These are phyloP conservation scores for Cerceris ruficornis DNA, from an alignment of 2,888 invertebrate species.

Conservation along the genomic window DNA sequence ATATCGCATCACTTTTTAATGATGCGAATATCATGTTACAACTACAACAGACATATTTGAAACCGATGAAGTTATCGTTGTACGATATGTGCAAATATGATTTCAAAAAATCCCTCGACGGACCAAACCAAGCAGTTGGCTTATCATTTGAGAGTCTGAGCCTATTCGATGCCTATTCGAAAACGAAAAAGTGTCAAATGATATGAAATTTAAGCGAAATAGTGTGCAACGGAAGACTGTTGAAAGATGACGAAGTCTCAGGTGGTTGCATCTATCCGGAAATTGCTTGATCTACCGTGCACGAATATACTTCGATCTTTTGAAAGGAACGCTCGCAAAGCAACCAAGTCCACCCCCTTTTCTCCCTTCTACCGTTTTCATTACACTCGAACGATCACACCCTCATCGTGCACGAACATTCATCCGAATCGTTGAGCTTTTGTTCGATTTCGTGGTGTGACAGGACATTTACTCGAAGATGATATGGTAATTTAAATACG, in stretches of 20 bases:
- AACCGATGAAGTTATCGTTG: no score
- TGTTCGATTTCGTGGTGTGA: conserved; percentile 22
- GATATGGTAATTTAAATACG: conserved; percentile 21
- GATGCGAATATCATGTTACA: no score
- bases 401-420: conserved; percentile 37
- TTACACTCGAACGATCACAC: conserved; percentile 24
- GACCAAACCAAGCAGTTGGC: no score
- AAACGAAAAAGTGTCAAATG: not conserved
- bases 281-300: conserved; percentile 6
- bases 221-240: no score
- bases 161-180: not conserved
- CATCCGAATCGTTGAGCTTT: conserved; percentile 38
- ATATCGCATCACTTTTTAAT: no score
- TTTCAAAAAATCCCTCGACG: no score
- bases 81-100: no score
- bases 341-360: conserved; percentile 17
- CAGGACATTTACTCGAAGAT: conserved; percentile 33
- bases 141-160: not conserved
- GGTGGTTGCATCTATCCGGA: not conserved
- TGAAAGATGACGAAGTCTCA: not conserved
- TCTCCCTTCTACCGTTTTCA: conserved; percentile 46
- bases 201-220: no score
- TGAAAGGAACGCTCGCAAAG: conserved; percentile 21
- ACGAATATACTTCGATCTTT: conserved; percentile 18
- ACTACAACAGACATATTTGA: no score